Conservation (phyloP, 2,797 vertebrate genomes). For the Galaxias olidus region DNA sequence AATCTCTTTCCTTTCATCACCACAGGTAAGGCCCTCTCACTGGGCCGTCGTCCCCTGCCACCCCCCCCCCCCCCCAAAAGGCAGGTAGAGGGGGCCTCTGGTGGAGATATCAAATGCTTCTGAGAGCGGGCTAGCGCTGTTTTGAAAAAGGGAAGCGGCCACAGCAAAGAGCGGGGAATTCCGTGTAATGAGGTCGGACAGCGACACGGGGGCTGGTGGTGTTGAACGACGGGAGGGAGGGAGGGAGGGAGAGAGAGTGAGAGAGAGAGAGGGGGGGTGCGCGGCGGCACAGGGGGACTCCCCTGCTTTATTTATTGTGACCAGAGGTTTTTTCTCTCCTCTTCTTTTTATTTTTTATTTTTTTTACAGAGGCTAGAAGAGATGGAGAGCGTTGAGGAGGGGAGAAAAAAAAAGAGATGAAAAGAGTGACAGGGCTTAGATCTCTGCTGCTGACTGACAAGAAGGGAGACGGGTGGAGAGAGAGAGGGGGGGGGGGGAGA, state of each 20-base stretch:
- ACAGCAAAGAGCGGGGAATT: slow-evolving; percentile 11
- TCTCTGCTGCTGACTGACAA: slow-evolving; percentile 56
- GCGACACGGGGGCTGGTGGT: slow-evolving; percentile 8
- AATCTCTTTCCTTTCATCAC: slow-evolving; percentile 5
- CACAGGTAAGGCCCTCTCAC: slow-evolving; percentile 6
- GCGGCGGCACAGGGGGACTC: background rate
- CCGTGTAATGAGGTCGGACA: slow-evolving; percentile 19
- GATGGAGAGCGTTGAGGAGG: slow-evolving; percentile 12
- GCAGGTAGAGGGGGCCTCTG: background rate
- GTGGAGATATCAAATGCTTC: slow-evolving; percentile 26
- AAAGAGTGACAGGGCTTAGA: slow-evolving; percentile 51
- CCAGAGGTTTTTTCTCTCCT: too few relatives aligned
- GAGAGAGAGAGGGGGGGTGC: background rate
- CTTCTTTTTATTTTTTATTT: too few relatives aligned
- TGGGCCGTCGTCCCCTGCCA: slow-evolving; percentile 1
- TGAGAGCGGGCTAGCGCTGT: background rate
- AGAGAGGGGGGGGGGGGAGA: slow-evolving; percentile 15
- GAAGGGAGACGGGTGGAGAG: slow-evolving; percentile 42
- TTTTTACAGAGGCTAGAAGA: slow-evolving; percentile 1
- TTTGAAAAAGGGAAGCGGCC: background rate
- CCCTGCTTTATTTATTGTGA: background rate
- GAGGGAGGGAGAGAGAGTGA: slow-evolving; percentile 1
- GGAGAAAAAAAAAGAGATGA: slow-evolving; percentile 60
- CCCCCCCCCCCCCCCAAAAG: slow-evolving; percentile 1
- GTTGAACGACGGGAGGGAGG: slow-evolving; percentile 10